These are phyloP conservation scores for Tetraodon nigroviridis DNA, from an alignment of 2,113 vertebrate genomes.

Conservation along the genomic window DNA sequence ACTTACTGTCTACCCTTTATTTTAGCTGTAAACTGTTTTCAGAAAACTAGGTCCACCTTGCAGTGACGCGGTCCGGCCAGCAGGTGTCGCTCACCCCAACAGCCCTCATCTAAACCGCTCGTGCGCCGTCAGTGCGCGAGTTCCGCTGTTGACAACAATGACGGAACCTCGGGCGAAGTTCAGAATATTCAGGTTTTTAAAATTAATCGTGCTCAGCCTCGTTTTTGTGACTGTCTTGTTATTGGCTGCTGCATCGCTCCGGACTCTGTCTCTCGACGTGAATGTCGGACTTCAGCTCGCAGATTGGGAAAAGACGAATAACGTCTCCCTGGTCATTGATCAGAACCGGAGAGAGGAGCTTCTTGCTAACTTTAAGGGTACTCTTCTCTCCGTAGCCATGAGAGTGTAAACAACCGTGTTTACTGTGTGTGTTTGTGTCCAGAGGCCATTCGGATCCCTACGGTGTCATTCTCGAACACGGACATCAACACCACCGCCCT, in stretches of 20 bases:
- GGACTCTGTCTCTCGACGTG: constrained; percentile 68
- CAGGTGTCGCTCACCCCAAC: constrained; percentile 15
- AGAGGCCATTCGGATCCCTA: constrained; percentile 88
- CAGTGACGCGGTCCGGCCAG: background rate
- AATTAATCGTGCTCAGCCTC: constrained; percentile 35
- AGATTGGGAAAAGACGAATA: constrained; percentile 54
- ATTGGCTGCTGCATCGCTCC: constrained; percentile 44
- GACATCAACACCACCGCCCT: constrained; percentile 81
- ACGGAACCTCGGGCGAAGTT: constrained; percentile 10
- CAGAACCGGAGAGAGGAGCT: constrained; percentile 44
- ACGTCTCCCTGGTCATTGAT: constrained; percentile 51
- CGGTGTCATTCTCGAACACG: constrained; percentile 75
- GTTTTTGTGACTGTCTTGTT: constrained; percentile 24
- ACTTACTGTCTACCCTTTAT: too few species aligned
- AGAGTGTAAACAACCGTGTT: background rate
- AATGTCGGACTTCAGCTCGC: constrained; percentile 65
- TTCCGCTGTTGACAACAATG: constrained; percentile 43
- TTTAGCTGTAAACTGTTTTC: background rate
- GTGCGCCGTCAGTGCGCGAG: background rate
- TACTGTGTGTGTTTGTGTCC: background rate
- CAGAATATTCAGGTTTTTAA: constrained; percentile 36
- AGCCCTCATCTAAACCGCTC: background rate
- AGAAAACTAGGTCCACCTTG: background rate
- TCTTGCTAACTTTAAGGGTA: constrained; percentile 67
- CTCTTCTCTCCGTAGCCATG: background rate